phyloP scores from a whole-genome alignment of 2,113 vertebrate genomes.

The Helogale parvula region DNA sequence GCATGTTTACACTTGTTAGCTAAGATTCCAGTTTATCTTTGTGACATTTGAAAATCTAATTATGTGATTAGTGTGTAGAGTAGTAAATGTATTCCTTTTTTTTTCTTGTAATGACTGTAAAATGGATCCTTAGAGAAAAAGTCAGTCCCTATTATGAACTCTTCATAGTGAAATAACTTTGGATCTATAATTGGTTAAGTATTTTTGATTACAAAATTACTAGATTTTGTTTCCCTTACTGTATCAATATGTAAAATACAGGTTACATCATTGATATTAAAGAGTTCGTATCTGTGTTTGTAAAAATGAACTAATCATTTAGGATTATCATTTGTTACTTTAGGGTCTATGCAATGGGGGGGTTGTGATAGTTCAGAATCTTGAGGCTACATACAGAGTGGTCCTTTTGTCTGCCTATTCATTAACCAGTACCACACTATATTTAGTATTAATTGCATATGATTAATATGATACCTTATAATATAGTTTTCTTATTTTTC shows the following conservation, averaged over 20 bases:
- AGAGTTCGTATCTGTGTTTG: neutral
- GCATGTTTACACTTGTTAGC: neutral
- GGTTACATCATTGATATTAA: neutral
- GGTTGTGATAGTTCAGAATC: neutral
- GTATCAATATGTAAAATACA: constrained; percentile 11
- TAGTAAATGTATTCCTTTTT: neutral
- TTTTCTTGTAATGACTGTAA: neutral
- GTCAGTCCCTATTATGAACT: neutral
- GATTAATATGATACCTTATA: neutral
- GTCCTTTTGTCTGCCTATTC: neutral
- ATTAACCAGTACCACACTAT: neutral
- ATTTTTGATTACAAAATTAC: constrained; percentile 16
- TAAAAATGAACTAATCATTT: neutral
- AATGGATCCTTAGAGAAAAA: neutral
- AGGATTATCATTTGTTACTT: constrained; percentile 10
- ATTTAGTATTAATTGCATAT: neutral
- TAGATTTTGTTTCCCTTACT: neutral
- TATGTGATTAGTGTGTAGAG: neutral
- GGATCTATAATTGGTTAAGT: neutral
- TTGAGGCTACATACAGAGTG: neutral
- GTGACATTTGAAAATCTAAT: neutral
- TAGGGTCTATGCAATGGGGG: neutral
- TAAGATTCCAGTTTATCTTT: neutral
- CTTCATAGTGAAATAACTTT: constrained; percentile 23
- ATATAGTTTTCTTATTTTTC: constrained; percentile 54